phyloP scores from a whole-genome alignment of 2,797 vertebrate genomes.

The Alosa sapidissima region DNA sequence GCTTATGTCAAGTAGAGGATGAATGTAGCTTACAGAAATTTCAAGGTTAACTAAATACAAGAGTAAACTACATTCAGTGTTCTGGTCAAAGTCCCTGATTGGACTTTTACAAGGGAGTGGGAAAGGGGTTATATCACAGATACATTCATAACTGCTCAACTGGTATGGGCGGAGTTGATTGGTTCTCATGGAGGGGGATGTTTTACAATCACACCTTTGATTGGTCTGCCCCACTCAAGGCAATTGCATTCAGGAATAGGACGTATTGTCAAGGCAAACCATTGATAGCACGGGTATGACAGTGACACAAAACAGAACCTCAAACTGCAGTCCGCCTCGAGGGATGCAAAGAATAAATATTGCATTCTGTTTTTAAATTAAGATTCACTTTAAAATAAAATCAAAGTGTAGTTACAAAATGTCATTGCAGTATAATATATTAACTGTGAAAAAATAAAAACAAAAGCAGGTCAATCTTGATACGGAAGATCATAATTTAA shows the following conservation, averaged over 20 bases:
- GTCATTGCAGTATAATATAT: constrained; percentile 90
- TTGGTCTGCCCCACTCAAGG: constrained; percentile 35
- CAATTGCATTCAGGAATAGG: constrained; percentile 35
- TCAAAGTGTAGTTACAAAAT: constrained; percentile 83
- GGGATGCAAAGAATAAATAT: constrained; percentile 82
- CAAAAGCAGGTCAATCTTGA: constrained; percentile 85
- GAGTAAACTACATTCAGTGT: constrained; percentile 22
- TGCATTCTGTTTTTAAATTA: constrained; percentile 82
- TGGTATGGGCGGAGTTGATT: constrained; percentile 23
- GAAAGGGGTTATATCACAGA: not conserved
- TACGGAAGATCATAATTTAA: constrained; percentile 92
- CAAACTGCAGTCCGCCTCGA: constrained; percentile 82
- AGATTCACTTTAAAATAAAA: constrained; percentile 80
- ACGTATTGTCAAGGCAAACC: constrained; percentile 46
- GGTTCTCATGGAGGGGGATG: constrained; percentile 2
- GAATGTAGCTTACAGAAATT: constrained; percentile 19
- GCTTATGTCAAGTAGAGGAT: constrained; percentile 18
- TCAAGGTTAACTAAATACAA: constrained; percentile 15
- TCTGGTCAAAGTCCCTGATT: not conserved
- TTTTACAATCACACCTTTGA: constrained; percentile 22
- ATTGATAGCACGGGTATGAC: constrained; percentile 36
- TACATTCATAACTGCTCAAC: constrained; percentile 21
- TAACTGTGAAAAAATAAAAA: constrained; percentile 81
- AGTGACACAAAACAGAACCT: constrained; percentile 63
- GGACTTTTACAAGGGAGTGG: not conserved